These are phyloP conservation scores for Musca vetustissima DNA, from an alignment of 1,140 invertebrate genomes.

Conservation along the genomic window DNA sequence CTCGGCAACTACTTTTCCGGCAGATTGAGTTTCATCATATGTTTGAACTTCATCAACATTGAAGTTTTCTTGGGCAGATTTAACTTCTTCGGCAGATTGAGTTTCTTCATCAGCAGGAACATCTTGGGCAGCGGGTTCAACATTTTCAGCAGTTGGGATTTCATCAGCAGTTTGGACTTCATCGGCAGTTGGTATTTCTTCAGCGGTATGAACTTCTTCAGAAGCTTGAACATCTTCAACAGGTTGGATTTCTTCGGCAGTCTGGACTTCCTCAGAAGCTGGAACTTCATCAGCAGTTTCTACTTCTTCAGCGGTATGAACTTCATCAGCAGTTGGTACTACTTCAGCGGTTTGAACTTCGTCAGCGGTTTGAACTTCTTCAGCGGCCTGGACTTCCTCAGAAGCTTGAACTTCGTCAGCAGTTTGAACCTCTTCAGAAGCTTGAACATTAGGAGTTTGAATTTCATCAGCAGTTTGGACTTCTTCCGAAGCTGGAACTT, in stretches of 20 bases:
- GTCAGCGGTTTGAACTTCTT: slow-evolving; percentile 17
- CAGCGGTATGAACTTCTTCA: slow-evolving; percentile 29
- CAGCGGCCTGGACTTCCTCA: slow-evolving; percentile 7
- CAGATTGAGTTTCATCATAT: too few relatives aligned
- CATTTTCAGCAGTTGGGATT: slow-evolving; percentile 32
- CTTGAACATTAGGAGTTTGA: slow-evolving; percentile 29
- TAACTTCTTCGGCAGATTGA: slow-evolving; percentile 17
- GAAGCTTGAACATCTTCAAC: slow-evolving; percentile 14
- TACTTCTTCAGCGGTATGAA: neutral
- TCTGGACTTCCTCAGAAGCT: slow-evolving; percentile 1
- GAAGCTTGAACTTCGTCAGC: too few relatives aligned
- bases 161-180: slow-evolving; percentile 34
- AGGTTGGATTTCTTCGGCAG: neutral
- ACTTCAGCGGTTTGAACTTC: neutral
- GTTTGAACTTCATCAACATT: slow-evolving; percentile 10
- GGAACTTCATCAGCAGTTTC: slow-evolving; percentile 9
- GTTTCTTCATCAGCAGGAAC: slow-evolving; percentile 8
- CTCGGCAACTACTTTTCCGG: neutral
- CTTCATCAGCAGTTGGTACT: too few relatives aligned
- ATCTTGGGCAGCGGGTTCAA: neutral
- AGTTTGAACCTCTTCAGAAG: slow-evolving; percentile 30
- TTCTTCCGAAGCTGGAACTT: neutral
- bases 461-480: slow-evolving; percentile 27
- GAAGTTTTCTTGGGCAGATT: neutral
- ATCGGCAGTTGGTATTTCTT: slow-evolving; percentile 25